Evolutionary conservation across 2,888 invertebrate species (phyloP).

Genomic region (Caenorhabditis sulstoni): DNA sequence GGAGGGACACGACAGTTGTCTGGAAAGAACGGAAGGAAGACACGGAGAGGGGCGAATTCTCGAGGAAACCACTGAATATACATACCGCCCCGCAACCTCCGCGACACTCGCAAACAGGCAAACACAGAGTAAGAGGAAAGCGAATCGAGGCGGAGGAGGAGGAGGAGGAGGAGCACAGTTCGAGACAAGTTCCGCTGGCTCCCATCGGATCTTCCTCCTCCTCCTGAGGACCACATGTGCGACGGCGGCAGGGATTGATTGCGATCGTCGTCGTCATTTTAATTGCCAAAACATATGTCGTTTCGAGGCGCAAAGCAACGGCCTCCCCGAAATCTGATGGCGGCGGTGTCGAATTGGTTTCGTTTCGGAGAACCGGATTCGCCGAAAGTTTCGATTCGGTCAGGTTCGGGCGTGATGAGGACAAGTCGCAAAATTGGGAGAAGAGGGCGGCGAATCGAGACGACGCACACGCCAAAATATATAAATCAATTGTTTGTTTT

Average conservation of each 20-base stretch:
- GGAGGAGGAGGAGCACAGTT: slow-evolving; percentile 37
- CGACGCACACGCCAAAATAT: slow-evolving; percentile 24
- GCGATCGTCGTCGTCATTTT: slow-evolving; percentile 35
- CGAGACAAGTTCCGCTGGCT: background rate
- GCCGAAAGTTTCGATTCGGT: slow-evolving; percentile 4
- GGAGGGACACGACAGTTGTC: slow-evolving; percentile 32
- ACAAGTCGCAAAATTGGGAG: background rate
- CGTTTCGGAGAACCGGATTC: slow-evolving; percentile 14
- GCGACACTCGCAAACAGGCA: slow-evolving; percentile 39
- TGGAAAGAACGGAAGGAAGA: slow-evolving; percentile 17
- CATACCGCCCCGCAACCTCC: slow-evolving; percentile 37
- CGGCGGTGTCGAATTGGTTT: slow-evolving; percentile 3
- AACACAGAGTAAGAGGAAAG: slow-evolving; percentile 21
- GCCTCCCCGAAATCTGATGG: slow-evolving; percentile 22
- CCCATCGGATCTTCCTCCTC: background rate
- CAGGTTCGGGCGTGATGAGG: slow-evolving; percentile 3
- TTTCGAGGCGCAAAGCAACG: slow-evolving; percentile 5
- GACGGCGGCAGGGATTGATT: background rate
- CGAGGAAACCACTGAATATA: slow-evolving; percentile 53
- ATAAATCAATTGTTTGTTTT: slow-evolving; percentile 56
- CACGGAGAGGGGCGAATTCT: slow-evolving; percentile 20
- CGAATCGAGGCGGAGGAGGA: slow-evolving; percentile 19
- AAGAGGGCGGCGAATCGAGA: slow-evolving; percentile 14
- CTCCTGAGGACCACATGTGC: slow-evolving; percentile 32
- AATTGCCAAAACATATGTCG: slow-evolving; percentile 45